Evolutionary conservation across 2,888 invertebrate genomes (phyloP).

Genomic region (Chrysolina haemoptera): DNA sequence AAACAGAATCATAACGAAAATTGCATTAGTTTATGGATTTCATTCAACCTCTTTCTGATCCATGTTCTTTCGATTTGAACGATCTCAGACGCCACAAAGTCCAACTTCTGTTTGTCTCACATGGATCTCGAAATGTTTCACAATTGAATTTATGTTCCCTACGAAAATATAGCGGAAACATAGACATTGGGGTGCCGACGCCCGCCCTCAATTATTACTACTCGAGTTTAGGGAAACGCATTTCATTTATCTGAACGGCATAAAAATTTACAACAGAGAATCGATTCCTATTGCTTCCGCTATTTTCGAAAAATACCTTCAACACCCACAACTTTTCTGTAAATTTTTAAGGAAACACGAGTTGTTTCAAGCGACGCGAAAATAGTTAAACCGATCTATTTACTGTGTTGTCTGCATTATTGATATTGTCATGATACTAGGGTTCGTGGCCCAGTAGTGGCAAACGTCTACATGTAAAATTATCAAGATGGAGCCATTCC

Average conservation of each 20-base stretch:
- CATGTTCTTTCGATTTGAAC: not conserved
- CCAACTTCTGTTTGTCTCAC: conserved; percentile 4
- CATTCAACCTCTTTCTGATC: too few relatives aligned
- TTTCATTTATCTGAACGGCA: not conserved
- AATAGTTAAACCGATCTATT: too few relatives aligned
- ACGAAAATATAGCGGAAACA: not conserved
- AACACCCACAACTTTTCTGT: not conserved
- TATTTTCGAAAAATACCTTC: not conserved
- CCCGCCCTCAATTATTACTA: not conserved
- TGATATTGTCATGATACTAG: too few relatives aligned
- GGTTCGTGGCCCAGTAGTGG: too few relatives aligned
- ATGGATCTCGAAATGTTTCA: not conserved
- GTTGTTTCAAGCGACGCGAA: too few relatives aligned
- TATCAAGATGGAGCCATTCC: too few relatives aligned
- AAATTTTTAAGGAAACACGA: not conserved
- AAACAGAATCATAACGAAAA: too few relatives aligned
- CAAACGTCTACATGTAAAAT: too few relatives aligned
- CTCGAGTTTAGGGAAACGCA: not conserved
- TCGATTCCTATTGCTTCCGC: not conserved
- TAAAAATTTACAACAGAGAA: not conserved
- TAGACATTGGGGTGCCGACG: conserved; percentile 4
- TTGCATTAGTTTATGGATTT: too few relatives aligned
- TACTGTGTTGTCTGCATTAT: too few relatives aligned
- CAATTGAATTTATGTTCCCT: conserved; percentile 7
- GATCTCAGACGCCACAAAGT: not conserved